phyloP scores from a whole-genome alignment of 2,797 vertebrate species.

The Fistularia tabacaria region DNA sequence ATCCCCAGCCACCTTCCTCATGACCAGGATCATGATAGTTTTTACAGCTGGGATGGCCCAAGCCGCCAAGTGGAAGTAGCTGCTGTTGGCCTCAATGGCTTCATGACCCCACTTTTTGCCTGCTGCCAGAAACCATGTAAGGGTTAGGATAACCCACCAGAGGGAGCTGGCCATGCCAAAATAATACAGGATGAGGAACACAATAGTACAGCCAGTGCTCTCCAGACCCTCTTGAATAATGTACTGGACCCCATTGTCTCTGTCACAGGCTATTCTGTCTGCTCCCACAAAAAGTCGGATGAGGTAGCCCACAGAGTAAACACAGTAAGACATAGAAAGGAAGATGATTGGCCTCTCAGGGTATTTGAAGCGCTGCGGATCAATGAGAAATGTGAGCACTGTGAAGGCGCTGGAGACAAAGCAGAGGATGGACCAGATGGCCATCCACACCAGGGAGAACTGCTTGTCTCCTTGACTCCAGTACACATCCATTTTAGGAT shows the following conservation, averaged over 20 bases:
- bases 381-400: constrained; percentile 93
- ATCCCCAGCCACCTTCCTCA: constrained; percentile 94
- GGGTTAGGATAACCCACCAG: constrained; percentile 96
- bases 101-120: constrained; percentile 99
- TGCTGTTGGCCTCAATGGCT: constrained; percentile 97
- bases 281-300: constrained; percentile 93
- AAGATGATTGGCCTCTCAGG: constrained; percentile 98
- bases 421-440: constrained; percentile 93
- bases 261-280: constrained; percentile 91
- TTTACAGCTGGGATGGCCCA: constrained; percentile 96
- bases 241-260: constrained; percentile 91
- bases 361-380: constrained; percentile 94
- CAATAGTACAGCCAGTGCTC: constrained; percentile 96
- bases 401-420: constrained; percentile 97
- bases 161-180: constrained; percentile 98
- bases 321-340: constrained; percentile 97
- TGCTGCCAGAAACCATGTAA: constrained; percentile 96
- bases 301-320: constrained; percentile 95
- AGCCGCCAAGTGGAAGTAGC: constrained; percentile 95
- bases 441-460: constrained; percentile 92
- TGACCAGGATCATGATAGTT: constrained; percentile 94
- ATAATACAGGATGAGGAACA: constrained; percentile 96
- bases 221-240: constrained; percentile 97
- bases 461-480: constrained; percentile 94
- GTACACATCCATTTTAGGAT: constrained; percentile 90